A percentile compares a stretch with the other conserved stretches of the same genome.
phyloP scores from a whole-genome alignment of 2,113 vertebrate genomes.

The Columbina picui region DNA sequence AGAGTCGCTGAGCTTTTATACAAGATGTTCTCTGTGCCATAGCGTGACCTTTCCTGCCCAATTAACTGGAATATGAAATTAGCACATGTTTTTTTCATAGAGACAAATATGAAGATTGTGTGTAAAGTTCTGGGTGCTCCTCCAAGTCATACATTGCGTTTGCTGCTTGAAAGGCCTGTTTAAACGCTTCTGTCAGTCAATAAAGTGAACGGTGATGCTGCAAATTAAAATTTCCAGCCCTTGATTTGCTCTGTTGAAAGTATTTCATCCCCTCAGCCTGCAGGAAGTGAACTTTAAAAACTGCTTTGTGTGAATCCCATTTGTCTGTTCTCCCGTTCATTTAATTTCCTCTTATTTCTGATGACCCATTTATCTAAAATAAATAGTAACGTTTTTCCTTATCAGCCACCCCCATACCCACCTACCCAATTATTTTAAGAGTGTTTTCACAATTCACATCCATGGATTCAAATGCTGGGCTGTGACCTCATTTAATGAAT shows the following conservation, averaged over 20 bases:
- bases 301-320: slow-evolving; percentile 17
- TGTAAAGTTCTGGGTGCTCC: slow-evolving; percentile 24
- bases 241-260: slow-evolving; percentile 39
- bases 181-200: slow-evolving; percentile 23
- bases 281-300: slow-evolving; percentile 30
- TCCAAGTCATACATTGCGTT: background rate
- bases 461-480: slow-evolving; percentile 19
- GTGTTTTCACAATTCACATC: slow-evolving; percentile 26
- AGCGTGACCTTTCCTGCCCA: slow-evolving; percentile 69
- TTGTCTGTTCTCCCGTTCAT: slow-evolving; percentile 19
- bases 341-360: slow-evolving; percentile 47
- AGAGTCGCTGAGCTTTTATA: background rate
- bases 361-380: slow-evolving; percentile 35
- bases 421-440: slow-evolving; percentile 12
- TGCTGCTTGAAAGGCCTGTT: background rate
- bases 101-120: background rate
- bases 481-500: slow-evolving; percentile 35
- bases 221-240: slow-evolving; percentile 60
- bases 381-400: background rate
- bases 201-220: slow-evolving; percentile 31
- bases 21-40: slow-evolving; percentile 8
- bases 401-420: slow-evolving; percentile 20
- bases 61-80: slow-evolving; percentile 56
- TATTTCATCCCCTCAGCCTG: background rate
- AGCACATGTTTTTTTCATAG: background rate